Evolutionary conservation across 2,113 vertebrate species (phyloP).

Genomic region (Anser brachyrhynchus): DNA sequence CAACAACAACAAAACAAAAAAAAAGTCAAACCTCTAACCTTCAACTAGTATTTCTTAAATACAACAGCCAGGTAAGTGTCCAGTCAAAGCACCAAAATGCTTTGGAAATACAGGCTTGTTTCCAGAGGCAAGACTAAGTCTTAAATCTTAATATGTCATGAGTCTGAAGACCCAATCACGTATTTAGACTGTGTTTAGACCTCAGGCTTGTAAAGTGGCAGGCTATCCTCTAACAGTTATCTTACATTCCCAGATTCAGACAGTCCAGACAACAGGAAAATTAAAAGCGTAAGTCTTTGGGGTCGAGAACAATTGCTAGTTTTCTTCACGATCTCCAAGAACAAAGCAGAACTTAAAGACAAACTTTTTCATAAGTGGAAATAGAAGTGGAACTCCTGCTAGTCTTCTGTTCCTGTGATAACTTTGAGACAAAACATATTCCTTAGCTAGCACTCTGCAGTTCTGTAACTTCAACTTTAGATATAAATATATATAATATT

Average conservation of each 20-base stretch:
- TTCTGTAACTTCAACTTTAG: not conserved
- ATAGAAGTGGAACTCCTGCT: not conserved
- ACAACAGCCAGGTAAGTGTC: fast-evolving
- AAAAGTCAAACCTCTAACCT: not conserved
- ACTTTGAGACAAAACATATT: not conserved
- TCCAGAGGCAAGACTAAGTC: not conserved
- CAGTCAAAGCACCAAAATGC: not conserved
- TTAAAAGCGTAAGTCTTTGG: not conserved
- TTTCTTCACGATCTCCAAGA: not conserved
- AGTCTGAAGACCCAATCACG: not conserved
- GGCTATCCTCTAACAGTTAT: not conserved
- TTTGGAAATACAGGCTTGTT: not conserved
- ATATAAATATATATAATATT: not conserved
- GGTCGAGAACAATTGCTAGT: not conserved
- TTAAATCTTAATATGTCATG: not conserved
- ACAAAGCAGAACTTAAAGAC: not conserved
- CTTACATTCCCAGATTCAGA: not conserved
- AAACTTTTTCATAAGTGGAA: not conserved
- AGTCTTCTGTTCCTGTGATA: not conserved
- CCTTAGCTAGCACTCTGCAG: not conserved
- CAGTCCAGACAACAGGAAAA: not conserved
- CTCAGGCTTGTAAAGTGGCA: not conserved
- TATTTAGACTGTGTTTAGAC: not conserved
- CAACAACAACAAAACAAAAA: not conserved
- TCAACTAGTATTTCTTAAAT: not conserved